Percentiles rank a stretch among this genome's conserved stretches.
Conservation (phyloP, 2,888 invertebrate species). For the Caenorhabditis angaria region DNA sequence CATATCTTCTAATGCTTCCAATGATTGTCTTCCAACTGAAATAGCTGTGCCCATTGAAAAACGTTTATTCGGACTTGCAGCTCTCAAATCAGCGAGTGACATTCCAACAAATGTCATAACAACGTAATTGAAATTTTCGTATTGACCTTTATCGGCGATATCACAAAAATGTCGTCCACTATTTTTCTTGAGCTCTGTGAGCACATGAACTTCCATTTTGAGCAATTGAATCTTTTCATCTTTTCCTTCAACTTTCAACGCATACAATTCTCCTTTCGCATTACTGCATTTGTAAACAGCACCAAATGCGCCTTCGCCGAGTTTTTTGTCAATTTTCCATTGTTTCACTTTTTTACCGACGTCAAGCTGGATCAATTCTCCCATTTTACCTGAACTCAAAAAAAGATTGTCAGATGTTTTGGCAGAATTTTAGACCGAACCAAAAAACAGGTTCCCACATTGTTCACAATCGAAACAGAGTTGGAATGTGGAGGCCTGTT, state of each 20-base stretch:
- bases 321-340: slow-evolving; percentile 63
- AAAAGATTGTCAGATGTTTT: too few relatives aligned
- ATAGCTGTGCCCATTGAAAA: slow-evolving; percentile 65
- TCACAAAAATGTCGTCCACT: slow-evolving; percentile 65
- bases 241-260: slow-evolving; percentile 63
- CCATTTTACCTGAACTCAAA: slow-evolving; percentile 27
- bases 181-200: slow-evolving; percentile 56
- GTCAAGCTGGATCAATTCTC: slow-evolving; percentile 61
- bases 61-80: slow-evolving; percentile 37
- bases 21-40: slow-evolving; percentile 56
- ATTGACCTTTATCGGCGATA: slow-evolving; percentile 62
- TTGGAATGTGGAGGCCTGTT: neutral
- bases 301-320: slow-evolving; percentile 65
- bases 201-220: slow-evolving; percentile 68
- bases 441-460: too few relatives aligned
- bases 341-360: slow-evolving; percentile 59
- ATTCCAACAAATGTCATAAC: slow-evolving; percentile 67
- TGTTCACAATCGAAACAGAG: too few relatives aligned
- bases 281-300: slow-evolving; percentile 66
- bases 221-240: slow-evolving; percentile 61
- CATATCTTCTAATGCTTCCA: slow-evolving; percentile 68
- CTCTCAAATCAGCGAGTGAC: slow-evolving; percentile 52
- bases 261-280: slow-evolving; percentile 54
- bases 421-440: too few relatives aligned
- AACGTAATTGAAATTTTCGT: slow-evolving; percentile 61